These are phyloP conservation scores for Vulpes lagopus DNA, from an alignment of 2,113 vertebrate genomes.

Conservation along the genomic window DNA sequence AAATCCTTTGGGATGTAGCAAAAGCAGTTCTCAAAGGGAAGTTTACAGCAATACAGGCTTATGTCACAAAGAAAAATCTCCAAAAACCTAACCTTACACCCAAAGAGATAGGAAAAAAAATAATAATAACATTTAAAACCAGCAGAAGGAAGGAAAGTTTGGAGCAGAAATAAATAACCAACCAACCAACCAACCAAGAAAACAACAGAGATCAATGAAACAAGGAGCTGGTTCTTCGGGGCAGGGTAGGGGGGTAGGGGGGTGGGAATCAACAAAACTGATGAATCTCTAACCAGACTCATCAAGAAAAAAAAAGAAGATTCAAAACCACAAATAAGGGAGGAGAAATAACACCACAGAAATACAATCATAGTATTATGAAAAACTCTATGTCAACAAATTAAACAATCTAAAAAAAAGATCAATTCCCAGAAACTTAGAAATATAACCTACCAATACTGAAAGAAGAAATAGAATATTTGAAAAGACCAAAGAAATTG, in stretches of 20 bases:
- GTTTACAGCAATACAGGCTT: not conserved
- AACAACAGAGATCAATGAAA: not conserved
- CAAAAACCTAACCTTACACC: not conserved
- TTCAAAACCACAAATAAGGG: not conserved
- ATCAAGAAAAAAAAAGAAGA: not conserved
- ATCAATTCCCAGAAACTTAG: not conserved
- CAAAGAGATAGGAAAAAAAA: not conserved
- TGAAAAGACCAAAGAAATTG: not conserved
- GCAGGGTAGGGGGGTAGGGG: too few relatives aligned
- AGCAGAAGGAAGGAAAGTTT: not conserved
- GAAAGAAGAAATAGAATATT: not conserved
- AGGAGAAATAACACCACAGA: not conserved
- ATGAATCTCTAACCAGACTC: not conserved
- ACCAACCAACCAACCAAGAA: too few relatives aligned
- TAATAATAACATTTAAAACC: not conserved
- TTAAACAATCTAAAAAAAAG: not conserved
- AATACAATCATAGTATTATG: not conserved
- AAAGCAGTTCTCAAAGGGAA: not conserved
- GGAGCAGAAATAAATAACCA: not conserved
- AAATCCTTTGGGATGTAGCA: not conserved
- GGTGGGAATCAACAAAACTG: not conserved
- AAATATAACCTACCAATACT: not conserved
- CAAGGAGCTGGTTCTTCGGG: not conserved
- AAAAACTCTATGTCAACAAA: not conserved
- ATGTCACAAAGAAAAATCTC: not conserved